A percentile compares a stretch with the other conserved stretches of the same genome.
These are phyloP conservation scores for Platycheirus rosarum DNA, from an alignment of 2,888 invertebrate species.

Conservation along the genomic window DNA sequence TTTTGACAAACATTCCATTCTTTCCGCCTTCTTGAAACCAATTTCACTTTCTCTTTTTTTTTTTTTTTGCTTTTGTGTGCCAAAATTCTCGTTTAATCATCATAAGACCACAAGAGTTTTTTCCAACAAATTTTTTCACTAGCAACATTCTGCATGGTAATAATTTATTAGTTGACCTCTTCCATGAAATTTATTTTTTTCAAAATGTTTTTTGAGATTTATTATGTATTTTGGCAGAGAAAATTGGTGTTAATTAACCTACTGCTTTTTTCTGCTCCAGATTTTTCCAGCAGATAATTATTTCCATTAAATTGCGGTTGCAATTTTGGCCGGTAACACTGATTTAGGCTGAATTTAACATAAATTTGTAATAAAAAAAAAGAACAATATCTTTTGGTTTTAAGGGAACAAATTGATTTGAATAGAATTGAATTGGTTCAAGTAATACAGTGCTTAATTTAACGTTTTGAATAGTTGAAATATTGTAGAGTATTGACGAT, in stretches of 20 bases:
- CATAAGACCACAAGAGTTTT: slow-evolving; percentile 1
- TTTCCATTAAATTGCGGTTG: neutral
- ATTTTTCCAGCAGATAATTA: neutral
- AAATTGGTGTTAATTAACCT: neutral
- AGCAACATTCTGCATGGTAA: neutral
- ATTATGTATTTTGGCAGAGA: too few relatives aligned
- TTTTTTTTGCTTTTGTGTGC: slow-evolving; percentile 12
- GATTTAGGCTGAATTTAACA: slow-evolving; percentile 21
- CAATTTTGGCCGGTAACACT: neutral
- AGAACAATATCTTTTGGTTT: neutral
- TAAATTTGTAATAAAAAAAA: slow-evolving; percentile 7
- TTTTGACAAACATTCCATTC: slow-evolving; percentile 16
- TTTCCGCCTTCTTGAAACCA: slow-evolving; percentile 35
- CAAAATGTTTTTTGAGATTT: too few relatives aligned
- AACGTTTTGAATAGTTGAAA: too few relatives aligned
- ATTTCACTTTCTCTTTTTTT: slow-evolving; percentile 63
- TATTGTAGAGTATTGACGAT: too few relatives aligned
- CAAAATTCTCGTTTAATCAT: slow-evolving; percentile 29
- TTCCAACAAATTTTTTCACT: neutral
- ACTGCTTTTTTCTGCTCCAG: neutral
- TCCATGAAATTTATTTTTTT: neutral
- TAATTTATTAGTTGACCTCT: neutral
- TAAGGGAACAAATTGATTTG: slow-evolving; percentile 12
- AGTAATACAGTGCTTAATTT: neutral
- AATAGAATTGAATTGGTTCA: slow-evolving; percentile 8